Evolutionary conservation across 2,888 invertebrate genomes (phyloP), one percentile per base, ranked within the genome.

Genomic region (Lasioglossum leucozonium): DNA sequence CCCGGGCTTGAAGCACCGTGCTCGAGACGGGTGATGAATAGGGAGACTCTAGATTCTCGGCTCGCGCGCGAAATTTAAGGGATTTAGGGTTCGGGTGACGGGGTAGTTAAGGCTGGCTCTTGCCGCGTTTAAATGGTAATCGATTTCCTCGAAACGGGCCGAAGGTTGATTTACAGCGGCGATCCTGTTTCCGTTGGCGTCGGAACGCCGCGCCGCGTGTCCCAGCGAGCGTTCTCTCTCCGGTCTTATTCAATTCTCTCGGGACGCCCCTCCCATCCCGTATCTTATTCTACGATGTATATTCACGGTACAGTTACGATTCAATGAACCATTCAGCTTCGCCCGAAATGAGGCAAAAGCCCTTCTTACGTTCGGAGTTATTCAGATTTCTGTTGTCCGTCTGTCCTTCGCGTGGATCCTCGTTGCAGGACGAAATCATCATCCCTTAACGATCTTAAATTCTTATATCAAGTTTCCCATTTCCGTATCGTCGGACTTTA

Each of bases 61-160:
- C 22, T 37, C 22, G 22, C 22, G 22, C 22, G 11, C 0, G 67
- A 67, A 67, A 37, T 34, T 67, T 37, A 40, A 67, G 55, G 72
- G 77, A 51, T 72, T 72, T 72, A 77, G 77, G 81, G 51, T 40
- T 72, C 51, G 65, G 44, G 30, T 65, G 47, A 40, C 72, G 40
- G 62, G n/a, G 51, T 77, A 72, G 81, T 81, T 51, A 72, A 65
- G 47, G 34, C 72, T 67, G 51, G 13, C 55, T 77, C 81, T 22
- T 2, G 72, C 65, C 62, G 37, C 78, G 72, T 82, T 82, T 71
- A 71, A 80, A 82, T 71, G 82, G 71, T 74, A 82, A 75, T 82
- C 82, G 82, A 82, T 82, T 51, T 62, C 67, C 55, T 34, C 40
- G 40, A 47, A 71, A 69, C 73, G 72, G 51, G 51, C 34, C 51